phyloP scores from a whole-genome alignment of 2,888 invertebrate genomes.

The Yponomeuta evonymella region DNA sequence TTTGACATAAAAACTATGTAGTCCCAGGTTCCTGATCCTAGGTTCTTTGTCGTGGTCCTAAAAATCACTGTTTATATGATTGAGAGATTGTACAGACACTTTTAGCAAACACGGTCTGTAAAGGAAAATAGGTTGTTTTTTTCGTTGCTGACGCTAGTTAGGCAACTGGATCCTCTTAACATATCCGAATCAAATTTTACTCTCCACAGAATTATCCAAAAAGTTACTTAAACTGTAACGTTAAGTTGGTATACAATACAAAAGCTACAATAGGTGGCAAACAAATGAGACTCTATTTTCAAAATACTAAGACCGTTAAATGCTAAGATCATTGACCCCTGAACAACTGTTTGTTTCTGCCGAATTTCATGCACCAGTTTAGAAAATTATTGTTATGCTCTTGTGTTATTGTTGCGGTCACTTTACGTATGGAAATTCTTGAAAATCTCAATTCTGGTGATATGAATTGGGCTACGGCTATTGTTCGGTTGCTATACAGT shows the following conservation, averaged over 20 bases:
- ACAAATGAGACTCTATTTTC: slow-evolving; percentile 44
- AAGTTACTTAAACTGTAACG: no score
- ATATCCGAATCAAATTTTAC: no score
- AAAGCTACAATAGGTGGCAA: slow-evolving; percentile 17
- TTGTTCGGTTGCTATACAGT: neutral
- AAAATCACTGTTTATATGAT: no score
- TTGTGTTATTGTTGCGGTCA: slow-evolving; percentile 19
- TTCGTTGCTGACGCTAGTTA: no score
- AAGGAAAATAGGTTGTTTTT: no score
- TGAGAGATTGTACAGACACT: no score
- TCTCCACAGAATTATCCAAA: no score
- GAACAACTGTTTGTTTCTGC: slow-evolving; percentile 27
- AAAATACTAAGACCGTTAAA: slow-evolving; percentile 48
- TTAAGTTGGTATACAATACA: neutral
- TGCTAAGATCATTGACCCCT: slow-evolving; percentile 51
- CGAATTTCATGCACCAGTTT: slow-evolving; percentile 65
- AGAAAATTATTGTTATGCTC: slow-evolving; percentile 36
- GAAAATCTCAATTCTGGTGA: slow-evolving; percentile 31
- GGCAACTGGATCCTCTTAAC: no score
- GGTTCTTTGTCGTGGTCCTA: no score
- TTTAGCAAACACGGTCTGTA: no score
- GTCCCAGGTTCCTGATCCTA: no score
- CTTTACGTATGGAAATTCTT: slow-evolving; percentile 37
- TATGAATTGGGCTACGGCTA: slow-evolving; percentile 18
- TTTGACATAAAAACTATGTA: no score